A percentile compares a stretch with the other conserved stretches of the same genome.
These are phyloP conservation scores for Intellagama lesueurii DNA, from an alignment of 2,797 vertebrate species.

Conservation along the genomic window DNA sequence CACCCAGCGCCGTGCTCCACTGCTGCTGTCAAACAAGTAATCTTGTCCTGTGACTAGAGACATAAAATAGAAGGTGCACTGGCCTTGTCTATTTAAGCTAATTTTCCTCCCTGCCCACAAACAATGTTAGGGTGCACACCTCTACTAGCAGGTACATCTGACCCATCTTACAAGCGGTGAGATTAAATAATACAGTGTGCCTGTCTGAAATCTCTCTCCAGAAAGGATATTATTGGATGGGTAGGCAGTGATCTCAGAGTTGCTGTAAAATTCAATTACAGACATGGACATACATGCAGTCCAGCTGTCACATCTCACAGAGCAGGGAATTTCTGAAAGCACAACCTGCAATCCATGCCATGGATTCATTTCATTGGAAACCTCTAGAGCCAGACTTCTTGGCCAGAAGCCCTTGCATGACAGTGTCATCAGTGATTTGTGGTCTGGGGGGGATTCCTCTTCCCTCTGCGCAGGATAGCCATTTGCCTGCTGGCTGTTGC, in stretches of 20 bases:
- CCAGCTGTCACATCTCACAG: background rate
- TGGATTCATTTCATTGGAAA: background rate
- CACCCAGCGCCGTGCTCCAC: constrained; percentile 65
- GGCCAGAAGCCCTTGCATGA: background rate
- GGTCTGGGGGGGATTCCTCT: background rate
- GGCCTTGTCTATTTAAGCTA: no score
- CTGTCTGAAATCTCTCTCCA: background rate
- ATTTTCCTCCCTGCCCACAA: no score
- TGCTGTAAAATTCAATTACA: background rate
- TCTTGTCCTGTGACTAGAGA: constrained; percentile 70
- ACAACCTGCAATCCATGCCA: background rate
- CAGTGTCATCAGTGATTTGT: background rate
- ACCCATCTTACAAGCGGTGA: background rate
- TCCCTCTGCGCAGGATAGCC: background rate
- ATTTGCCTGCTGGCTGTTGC: background rate
- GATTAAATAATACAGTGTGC: background rate
- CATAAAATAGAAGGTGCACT: background rate
- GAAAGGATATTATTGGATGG: background rate
- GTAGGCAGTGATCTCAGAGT: background rate
- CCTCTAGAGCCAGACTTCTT: background rate
- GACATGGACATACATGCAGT: background rate
- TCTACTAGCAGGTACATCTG: no score
- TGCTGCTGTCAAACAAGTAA: constrained; percentile 69
- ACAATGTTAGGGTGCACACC: no score
- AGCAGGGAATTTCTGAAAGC: background rate